Conservation (phyloP, 2,888 invertebrate species). For the Molanna angustata region DNA sequence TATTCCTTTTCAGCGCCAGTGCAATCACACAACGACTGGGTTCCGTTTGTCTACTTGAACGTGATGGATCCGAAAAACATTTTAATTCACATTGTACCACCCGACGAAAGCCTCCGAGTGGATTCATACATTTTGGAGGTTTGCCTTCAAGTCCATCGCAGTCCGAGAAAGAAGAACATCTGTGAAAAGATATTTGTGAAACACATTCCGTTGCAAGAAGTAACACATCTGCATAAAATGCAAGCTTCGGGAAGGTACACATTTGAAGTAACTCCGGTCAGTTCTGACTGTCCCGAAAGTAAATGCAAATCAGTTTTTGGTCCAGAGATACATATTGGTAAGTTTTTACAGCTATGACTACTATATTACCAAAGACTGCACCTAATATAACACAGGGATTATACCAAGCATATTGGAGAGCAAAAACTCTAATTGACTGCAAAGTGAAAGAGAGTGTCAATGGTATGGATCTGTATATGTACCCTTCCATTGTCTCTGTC, state of each 20-base stretch:
- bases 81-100: constrained; percentile 15
- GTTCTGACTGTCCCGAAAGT: constrained; percentile 11
- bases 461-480: too few relatives aligned
- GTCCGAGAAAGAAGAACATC: constrained; percentile 4
- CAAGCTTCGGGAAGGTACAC: constrained; percentile 17
- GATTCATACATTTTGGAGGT: constrained; percentile 9
- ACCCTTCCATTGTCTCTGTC: too few relatives aligned
- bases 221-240: constrained; percentile 10
- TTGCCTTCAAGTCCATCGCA: constrained; percentile 1
- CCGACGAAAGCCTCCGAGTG: constrained; percentile 4
- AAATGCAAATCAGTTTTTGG: constrained; percentile 11
- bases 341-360: background rate
- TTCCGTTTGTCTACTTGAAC: constrained; percentile 27
- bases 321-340: constrained; percentile 23
- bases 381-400: too few relatives aligned
- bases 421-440: too few relatives aligned
- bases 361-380: background rate
- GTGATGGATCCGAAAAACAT: constrained; percentile 11
- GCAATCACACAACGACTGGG: constrained; percentile 10
- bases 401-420: too few relatives aligned
- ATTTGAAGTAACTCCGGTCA: constrained; percentile 17
- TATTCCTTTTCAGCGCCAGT: constrained; percentile 10
- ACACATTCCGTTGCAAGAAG: constrained; percentile 6
- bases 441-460: too few relatives aligned
- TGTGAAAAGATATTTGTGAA: background rate